phyloP scores from a whole-genome alignment of 2,888 invertebrate genomes.

The Elgonia sp. region DNA sequence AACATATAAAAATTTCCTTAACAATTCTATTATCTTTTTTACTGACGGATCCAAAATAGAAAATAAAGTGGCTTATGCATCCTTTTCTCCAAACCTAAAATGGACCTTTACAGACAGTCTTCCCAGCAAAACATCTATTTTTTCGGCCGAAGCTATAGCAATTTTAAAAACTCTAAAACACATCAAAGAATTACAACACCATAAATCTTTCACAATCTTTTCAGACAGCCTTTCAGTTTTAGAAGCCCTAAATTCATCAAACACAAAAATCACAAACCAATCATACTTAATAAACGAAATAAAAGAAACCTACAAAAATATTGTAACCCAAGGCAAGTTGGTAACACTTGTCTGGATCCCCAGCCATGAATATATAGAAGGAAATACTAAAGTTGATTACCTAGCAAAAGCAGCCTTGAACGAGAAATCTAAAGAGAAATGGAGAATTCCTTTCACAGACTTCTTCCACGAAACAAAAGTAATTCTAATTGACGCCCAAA shows the following conservation, averaged over 20 bases:
- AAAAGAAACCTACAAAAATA: background rate
- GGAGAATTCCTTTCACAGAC: background rate
- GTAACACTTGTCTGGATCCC: background rate
- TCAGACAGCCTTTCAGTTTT: conserved; percentile 32
- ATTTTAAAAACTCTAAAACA: background rate
- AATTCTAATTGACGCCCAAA: background rate
- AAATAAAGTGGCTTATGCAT: background rate
- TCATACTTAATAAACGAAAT: background rate
- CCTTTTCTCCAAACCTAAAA: background rate
- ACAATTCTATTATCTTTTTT: background rate
- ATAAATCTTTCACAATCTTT: background rate
- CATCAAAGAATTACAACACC: background rate
- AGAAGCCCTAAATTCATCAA: background rate
- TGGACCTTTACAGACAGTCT: background rate
- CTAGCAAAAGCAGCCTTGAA: too few relatives aligned
- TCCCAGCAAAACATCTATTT: background rate
- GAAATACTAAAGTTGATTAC: background rate
- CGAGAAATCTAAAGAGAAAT: too few relatives aligned
- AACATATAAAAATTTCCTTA: too few relatives aligned
- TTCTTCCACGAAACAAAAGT: background rate
- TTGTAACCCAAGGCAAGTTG: background rate
- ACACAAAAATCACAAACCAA: background rate
- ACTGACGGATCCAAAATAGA: conserved; percentile 10
- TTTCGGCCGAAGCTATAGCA: conserved; percentile 15
- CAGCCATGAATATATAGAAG: background rate